These are phyloP conservation scores for human DNA, from an alignment of 2,113 vertebrate genomes.

Conservation along the genomic window DNA sequence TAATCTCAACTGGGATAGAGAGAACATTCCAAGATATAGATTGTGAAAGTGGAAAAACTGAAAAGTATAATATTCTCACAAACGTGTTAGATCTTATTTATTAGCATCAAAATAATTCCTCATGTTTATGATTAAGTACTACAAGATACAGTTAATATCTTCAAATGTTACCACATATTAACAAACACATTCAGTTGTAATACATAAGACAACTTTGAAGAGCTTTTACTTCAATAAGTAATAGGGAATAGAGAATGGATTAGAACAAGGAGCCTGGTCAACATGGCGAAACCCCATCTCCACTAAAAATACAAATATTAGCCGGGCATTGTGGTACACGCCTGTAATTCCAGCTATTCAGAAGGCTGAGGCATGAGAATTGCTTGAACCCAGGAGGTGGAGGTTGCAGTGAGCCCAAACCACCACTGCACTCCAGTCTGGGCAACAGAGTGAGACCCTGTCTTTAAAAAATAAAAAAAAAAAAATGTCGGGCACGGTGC, in stretches of 20 bases:
- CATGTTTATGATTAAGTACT: neutral
- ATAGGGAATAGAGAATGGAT: neutral
- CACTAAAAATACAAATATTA: too few species aligned
- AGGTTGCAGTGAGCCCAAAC: too few species aligned
- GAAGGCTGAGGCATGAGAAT: too few species aligned
- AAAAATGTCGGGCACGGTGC: too few species aligned
- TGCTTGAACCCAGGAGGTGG: too few species aligned
- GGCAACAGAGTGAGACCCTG: too few species aligned
- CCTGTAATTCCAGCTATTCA: too few species aligned
- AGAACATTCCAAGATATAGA: neutral
- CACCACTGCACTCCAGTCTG: too few species aligned
- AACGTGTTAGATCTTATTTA: neutral
- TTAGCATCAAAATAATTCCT: neutral
- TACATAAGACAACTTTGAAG: neutral
- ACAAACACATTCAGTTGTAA: neutral
- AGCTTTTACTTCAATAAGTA: neutral
- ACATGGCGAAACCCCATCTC: too few species aligned
- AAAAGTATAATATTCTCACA: neutral
- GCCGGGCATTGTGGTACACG: too few species aligned
- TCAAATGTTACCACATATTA: neutral
- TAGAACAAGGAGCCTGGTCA: neutral
- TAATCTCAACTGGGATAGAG: neutral
- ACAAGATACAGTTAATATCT: neutral
- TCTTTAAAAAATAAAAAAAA: too few species aligned
- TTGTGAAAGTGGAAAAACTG: neutral